Evolutionary conservation across 1,140 invertebrate species (phyloP), one percentile per base, ranked within the genome.

Genomic region (Megathymus violae): DNA sequence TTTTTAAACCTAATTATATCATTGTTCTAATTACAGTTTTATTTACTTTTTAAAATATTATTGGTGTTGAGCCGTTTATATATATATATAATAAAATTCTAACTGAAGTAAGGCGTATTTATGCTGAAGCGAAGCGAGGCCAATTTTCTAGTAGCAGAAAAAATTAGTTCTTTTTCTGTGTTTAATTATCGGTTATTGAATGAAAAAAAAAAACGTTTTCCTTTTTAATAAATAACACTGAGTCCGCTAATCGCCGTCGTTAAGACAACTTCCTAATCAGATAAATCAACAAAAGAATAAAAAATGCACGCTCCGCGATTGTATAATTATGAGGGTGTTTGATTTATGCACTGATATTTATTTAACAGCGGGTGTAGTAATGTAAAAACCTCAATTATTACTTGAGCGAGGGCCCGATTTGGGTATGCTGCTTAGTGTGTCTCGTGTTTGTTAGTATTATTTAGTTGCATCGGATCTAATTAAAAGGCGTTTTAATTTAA

Each of bases 211-310:
- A n/a, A n/a, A n/a, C n/a, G n/a, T n/a, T n/a, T n/a, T n/a, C n/a
- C n/a, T n/a, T n/a, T n/a, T n/a, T n/a, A 22, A 22, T 22, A 22
- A 22, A 22, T 22, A 22, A 3, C 5, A 3, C 19, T 3, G 19
- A 2, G 19, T 22, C 19, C 5, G 19, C 25, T 47, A n/a, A 7
- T 46, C 31, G 51, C 44, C 27, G 44, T 3, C 11, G 10, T n/a
- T 52, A 11, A 40, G 13, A 41, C 50, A 40, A 19, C 9, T 41
- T 22, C 36, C 38, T 52, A 10, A 1, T 31, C 46, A 64, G 69
- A 74, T 74, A 71, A 69, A 76, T 75, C 77, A 74, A 78, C 72
- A 75, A 64, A 69, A 66, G 71, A 80, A 81, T 81, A 77, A 78
- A 76, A 54, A 76, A 75, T 59, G 67, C 67, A 71, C 60, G 59